Evolutionary conservation across 2,113 vertebrate genomes (phyloP).

Genomic region (Thamnaconus septentrionalis): DNA sequence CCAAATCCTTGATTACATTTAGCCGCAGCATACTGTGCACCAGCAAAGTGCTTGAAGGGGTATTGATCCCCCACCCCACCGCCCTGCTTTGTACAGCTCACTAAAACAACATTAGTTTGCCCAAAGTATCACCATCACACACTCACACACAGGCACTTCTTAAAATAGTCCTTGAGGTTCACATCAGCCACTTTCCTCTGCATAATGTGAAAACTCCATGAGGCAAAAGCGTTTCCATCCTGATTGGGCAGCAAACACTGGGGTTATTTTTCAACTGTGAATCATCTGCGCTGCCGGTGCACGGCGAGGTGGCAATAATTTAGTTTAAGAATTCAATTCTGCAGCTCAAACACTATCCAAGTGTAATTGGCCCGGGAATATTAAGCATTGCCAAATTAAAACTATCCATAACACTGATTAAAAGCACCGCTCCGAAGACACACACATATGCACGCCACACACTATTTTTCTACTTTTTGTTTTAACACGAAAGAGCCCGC

Average conservation of each 20-base stretch:
- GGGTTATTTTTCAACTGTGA: constrained; percentile 62
- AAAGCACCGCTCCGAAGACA: constrained; percentile 44
- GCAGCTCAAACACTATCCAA: constrained; percentile 65
- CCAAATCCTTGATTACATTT: no score
- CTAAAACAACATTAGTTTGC: no score
- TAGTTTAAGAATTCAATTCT: constrained; percentile 65
- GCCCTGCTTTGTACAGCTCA: no score
- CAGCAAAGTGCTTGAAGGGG: no score
- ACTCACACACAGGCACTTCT: not conserved
- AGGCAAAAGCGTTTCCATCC: constrained; percentile 46
- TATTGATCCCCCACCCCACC: no score
- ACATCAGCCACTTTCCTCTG: constrained; percentile 2
- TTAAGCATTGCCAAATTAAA: constrained; percentile 71
- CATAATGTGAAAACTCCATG: constrained; percentile 37
- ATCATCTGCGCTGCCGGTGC: constrained; percentile 57
- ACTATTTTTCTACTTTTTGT: not conserved
- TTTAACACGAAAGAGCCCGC: constrained; percentile 28
- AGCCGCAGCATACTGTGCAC: no score
- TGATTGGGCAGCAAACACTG: constrained; percentile 23
- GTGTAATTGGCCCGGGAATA: constrained; percentile 66
- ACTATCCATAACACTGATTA: constrained; percentile 73
- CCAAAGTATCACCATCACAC: not conserved
- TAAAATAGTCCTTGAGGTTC: not conserved
- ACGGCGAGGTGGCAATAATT: constrained; percentile 47
- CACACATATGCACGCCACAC: constrained; percentile 5